Conservation (phyloP, 2,797 vertebrate genomes). For the Bovichtus variegatus region DNA sequence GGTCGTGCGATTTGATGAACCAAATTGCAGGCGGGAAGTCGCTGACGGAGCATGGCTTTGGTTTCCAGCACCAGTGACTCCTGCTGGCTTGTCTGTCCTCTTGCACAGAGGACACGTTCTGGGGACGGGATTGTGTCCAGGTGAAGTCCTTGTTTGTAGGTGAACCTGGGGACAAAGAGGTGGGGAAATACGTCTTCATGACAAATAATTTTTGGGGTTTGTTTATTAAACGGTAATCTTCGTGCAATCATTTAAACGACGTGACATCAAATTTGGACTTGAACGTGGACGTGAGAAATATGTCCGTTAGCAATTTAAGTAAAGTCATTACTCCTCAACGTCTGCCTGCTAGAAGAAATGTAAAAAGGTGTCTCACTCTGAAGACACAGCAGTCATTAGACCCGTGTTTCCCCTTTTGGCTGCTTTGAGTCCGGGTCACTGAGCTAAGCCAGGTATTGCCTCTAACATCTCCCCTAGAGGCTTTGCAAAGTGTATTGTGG, state of each 20-base stretch:
- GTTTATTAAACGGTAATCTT: not conserved
- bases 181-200: not conserved
- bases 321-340: not conserved
- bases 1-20: not conserved
- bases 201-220: not conserved
- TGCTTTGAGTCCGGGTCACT: constrained; percentile 16
- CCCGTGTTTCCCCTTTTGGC: constrained; percentile 24
- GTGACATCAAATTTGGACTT: not conserved
- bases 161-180: not conserved
- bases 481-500: constrained; percentile 16
- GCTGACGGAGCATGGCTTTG: not conserved
- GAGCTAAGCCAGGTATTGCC: constrained; percentile 19
- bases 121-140: accelerated
- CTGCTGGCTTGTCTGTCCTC: not conserved
- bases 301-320: not conserved
- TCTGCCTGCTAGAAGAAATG: not conserved
- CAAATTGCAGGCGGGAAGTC: not conserved
- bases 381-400: constrained; percentile 23
- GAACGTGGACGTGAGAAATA: not conserved
- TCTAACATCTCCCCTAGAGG: constrained; percentile 13
- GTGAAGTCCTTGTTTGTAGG: not conserved
- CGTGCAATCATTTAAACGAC: not conserved
- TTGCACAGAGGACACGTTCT: not conserved
- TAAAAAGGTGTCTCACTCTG: constrained; percentile 1
- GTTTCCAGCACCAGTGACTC: not conserved